Evolutionary conservation across 2,113 vertebrate species (phyloP), one percentile per base, ranked within the genome.

Genomic region (Oreochromis niloticus): DNA sequence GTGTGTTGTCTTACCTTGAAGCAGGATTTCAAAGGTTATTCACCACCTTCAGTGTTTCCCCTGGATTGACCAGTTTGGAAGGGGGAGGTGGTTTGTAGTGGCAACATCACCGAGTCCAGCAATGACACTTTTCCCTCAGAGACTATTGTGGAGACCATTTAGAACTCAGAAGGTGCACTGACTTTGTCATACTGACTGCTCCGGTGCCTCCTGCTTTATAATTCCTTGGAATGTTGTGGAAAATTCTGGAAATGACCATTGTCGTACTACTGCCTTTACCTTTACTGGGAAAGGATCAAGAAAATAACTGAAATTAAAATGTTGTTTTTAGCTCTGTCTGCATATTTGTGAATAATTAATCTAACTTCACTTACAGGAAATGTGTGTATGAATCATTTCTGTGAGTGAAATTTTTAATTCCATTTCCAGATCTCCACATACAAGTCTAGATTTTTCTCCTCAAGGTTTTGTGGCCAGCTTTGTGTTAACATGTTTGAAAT

Each of bases 231-330:
- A 10, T 46, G 6, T 73, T 27, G 14, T 24, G 41, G 8, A 46
- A 73, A 46, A 27, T 27, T 46, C 8, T 11, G 22, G 68, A 48
- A 48, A 17, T 46, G 68, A 27, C 2, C 68, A 73, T 6, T 73
- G 41, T 17, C 5, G 3, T 46, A 46, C 2, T 46, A 4, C 41
- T 73, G 41, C 2, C 22, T 27, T 46, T 46, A 46, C 2, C 1
- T 66, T 66, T 39, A 66, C 34, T 66, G 61, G 19, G 34, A 66
- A 66, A 39, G 3, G 34, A 2, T n/a, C 61, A 0, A 66, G 34
- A 39, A 39, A 66, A 0, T 39, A 39, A 0, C 10, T n/a, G 6
- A 66, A 66, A 39, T 66, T 7, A 66, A 66, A n/a, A 71, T 4
- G 8, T 27, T 73, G 3, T 46, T 46, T 73, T 43, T 46, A 73